phyloP scores from a whole-genome alignment of 2,888 invertebrate species.

The Sphecodes monilicornis region DNA sequence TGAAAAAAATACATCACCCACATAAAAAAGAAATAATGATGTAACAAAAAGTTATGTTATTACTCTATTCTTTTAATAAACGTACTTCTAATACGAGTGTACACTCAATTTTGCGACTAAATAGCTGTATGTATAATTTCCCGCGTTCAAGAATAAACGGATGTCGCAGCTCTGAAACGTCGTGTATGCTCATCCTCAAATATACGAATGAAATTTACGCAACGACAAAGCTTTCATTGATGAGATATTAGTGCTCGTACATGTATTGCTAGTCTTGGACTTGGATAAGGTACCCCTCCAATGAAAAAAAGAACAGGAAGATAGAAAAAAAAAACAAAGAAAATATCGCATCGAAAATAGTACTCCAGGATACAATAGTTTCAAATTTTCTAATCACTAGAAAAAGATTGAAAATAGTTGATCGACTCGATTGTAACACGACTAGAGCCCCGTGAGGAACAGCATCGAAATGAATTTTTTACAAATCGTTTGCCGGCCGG shows the following conservation, averaged over 20 bases:
- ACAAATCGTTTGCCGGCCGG: constrained; percentile 72
- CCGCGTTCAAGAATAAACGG: constrained; percentile 46
- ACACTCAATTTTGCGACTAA: neutral
- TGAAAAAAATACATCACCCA: neutral
- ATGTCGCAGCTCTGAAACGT: constrained; percentile 9
- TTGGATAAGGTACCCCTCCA: neutral
- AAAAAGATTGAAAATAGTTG: neutral
- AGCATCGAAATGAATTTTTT: constrained; percentile 37
- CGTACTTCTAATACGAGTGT: no score
- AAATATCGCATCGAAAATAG: neutral
- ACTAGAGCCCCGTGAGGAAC: neutral
- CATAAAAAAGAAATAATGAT: neutral
- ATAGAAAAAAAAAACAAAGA: constrained; percentile 1
- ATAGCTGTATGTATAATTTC: constrained; percentile 48
- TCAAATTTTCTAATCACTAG: neutral
- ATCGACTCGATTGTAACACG: neutral
- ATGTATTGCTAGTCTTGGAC: constrained; percentile 1
- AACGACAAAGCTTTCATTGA: neutral
- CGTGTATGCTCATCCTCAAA: neutral
- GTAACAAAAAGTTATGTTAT: neutral
- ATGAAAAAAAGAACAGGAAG: neutral
- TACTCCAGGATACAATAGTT: constrained; percentile 1
- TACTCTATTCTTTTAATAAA: neutral
- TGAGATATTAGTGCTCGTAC: neutral
- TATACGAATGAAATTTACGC: neutral